These are phyloP conservation scores for Etheostoma nigrum DNA, from an alignment of 2,797 vertebrate genomes.

Conservation along the genomic window DNA sequence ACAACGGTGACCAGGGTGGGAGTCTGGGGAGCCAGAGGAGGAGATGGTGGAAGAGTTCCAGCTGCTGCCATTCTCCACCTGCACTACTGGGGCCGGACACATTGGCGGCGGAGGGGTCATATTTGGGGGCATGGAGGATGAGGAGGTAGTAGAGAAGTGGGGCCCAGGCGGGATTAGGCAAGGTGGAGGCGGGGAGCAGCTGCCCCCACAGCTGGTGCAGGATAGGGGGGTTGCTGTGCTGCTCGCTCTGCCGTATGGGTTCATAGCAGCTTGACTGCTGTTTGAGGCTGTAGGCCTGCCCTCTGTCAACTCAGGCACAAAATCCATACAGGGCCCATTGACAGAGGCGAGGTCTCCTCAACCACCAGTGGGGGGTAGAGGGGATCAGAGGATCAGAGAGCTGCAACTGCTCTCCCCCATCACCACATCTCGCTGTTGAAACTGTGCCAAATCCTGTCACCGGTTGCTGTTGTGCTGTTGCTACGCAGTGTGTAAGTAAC, in stretches of 20 bases:
- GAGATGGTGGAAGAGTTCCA: conserved; percentile 84
- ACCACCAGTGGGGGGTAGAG: conserved; percentile 55
- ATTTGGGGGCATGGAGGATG: conserved; percentile 70
- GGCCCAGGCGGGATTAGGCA: conserved; percentile 75
- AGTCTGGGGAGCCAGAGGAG: conserved; percentile 81
- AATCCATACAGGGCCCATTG: conserved; percentile 85
- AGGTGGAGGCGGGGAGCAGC: conserved; percentile 83
- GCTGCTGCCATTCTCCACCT: conserved; percentile 84
- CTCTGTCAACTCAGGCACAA: conserved; percentile 81
- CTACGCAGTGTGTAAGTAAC: conserved; percentile 64
- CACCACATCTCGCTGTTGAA: conserved; percentile 61
- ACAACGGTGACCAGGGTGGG: conserved; percentile 76
- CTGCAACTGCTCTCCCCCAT: conserved; percentile 62
- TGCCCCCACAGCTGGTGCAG: conserved; percentile 85
- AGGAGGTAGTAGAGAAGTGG: conserved; percentile 69
- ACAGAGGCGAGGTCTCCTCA: conserved; percentile 74
- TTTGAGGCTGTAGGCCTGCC: conserved; percentile 77
- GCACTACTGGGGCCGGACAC: conserved; percentile 64
- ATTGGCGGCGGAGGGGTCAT: conserved; percentile 77
- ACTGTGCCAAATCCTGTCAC: conserved; percentile 67
- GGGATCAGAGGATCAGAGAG: conserved; percentile 70
- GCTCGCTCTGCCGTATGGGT: conserved; percentile 81
- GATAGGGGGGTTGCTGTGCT: conserved; percentile 77
- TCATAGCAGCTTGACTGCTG: conserved; percentile 80
- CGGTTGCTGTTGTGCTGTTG: conserved; percentile 57